A percentile compares a stretch with the other conserved stretches of the same genome.
These are phyloP conservation scores for Caerostris darwini DNA, from an alignment of 1,140 invertebrate genomes.

Conservation along the genomic window DNA sequence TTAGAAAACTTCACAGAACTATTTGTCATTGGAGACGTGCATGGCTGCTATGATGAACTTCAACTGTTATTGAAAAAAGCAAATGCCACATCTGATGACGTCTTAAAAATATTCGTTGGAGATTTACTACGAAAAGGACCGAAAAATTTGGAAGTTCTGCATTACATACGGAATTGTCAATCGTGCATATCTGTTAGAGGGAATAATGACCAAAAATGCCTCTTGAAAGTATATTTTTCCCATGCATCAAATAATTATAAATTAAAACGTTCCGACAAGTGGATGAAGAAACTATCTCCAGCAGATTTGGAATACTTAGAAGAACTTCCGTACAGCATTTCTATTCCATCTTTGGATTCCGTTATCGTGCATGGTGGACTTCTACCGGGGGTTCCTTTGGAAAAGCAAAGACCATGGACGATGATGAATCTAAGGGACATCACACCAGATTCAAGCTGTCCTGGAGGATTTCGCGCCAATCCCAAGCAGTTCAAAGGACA, in stretches of 20 bases:
- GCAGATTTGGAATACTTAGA: slow-evolving; percentile 80
- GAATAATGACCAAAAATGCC: slow-evolving; percentile 79
- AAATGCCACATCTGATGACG: slow-evolving; percentile 71
- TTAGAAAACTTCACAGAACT: slow-evolving; percentile 79
- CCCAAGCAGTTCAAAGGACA: slow-evolving; percentile 79
- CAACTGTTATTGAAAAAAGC: slow-evolving; percentile 79
- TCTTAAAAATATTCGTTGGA: slow-evolving; percentile 81
- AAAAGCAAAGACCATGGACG: slow-evolving; percentile 79
- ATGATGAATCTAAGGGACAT: slow-evolving; percentile 82
- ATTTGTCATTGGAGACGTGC: slow-evolving; percentile 82
- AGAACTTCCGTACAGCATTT: slow-evolving; percentile 81
- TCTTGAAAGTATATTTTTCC: slow-evolving; percentile 66
- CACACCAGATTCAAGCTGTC: slow-evolving; percentile 65
- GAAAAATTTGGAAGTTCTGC: slow-evolving; percentile 80
- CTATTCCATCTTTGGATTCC: slow-evolving; percentile 80
- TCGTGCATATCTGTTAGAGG: slow-evolving; percentile 75
- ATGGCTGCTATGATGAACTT: slow-evolving; percentile 82
- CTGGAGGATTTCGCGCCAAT: slow-evolving; percentile 64
- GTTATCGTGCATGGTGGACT: slow-evolving; percentile 82
- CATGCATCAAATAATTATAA: slow-evolving; percentile 77
- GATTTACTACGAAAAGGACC: slow-evolving; percentile 82
- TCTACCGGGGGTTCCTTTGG: slow-evolving; percentile 80
- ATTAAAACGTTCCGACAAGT: slow-evolving; percentile 79
- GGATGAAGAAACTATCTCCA: slow-evolving; percentile 79
- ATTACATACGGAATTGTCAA: slow-evolving; percentile 65